phyloP scores from a whole-genome alignment of 2,797 vertebrate genomes.

The Hoplostethus atlanticus region DNA sequence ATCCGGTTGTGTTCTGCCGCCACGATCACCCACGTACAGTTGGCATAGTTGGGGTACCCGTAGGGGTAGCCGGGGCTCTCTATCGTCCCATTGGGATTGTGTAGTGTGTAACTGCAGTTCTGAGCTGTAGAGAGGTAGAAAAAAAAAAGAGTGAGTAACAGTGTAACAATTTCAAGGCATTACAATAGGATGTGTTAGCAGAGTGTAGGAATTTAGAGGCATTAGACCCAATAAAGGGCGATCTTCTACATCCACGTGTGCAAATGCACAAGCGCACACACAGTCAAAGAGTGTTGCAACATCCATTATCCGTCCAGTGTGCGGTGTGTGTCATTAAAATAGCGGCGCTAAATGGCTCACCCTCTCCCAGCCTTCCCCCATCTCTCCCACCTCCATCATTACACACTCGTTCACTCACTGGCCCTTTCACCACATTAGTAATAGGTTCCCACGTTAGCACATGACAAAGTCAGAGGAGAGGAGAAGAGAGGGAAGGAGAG shows the following conservation, averaged over 20 bases:
- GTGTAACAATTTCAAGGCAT: slow-evolving; percentile 12
- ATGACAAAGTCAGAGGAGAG: slow-evolving; percentile 41
- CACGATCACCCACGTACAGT: slow-evolving; percentile 98
- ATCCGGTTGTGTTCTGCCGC: slow-evolving; percentile 95
- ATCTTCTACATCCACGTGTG: slow-evolving; percentile 8
- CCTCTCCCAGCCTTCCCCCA: slow-evolving; percentile 42
- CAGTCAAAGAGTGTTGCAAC: slow-evolving; percentile 48
- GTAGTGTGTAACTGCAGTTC: slow-evolving; percentile 95
- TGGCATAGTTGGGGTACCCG: slow-evolving; percentile 99
- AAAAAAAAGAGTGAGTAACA: slow-evolving; percentile 22
- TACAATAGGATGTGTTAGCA: not conserved
- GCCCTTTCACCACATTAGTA: slow-evolving; percentile 56
- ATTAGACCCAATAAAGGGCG: slow-evolving; percentile 11
- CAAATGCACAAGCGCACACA: slow-evolving; percentile 37
- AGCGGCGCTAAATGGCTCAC: slow-evolving; percentile 57
- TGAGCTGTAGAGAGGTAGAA: slow-evolving; percentile 87
- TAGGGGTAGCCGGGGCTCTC: slow-evolving; percentile 98
- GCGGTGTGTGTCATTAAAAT: slow-evolving; percentile 60
- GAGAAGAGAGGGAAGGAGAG: slow-evolving; percentile 23
- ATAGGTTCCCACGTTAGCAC: slow-evolving; percentile 51
- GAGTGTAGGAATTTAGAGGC: not conserved
- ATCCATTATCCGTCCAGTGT: slow-evolving; percentile 62
- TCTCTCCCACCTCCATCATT: slow-evolving; percentile 54
- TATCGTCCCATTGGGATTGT: slow-evolving; percentile 94
- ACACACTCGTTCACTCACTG: slow-evolving; percentile 53